phyloP scores from a whole-genome alignment of 2,888 invertebrate species.

The Emmelina monodactyla region DNA sequence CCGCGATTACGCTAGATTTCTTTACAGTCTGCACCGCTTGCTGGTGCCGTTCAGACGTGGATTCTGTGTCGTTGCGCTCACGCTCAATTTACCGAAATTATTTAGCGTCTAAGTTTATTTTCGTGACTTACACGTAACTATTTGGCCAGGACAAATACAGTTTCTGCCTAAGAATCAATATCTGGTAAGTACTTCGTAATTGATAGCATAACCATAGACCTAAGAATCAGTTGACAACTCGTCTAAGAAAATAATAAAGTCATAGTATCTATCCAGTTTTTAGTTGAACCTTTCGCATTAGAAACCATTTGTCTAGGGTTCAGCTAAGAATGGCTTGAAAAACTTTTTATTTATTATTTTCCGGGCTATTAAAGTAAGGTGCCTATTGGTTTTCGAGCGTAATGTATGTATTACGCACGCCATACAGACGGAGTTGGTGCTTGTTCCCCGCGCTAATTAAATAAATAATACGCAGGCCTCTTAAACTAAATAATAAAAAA shows the following conservation, averaged over 20 bases:
- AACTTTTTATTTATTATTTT: background rate
- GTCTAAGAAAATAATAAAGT: background rate
- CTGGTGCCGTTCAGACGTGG: background rate
- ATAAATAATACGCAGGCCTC: background rate
- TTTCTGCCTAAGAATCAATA: background rate
- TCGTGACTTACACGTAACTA: background rate
- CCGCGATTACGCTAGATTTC: background rate
- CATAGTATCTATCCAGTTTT: background rate
- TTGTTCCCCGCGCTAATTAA: background rate
- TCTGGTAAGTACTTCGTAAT: background rate
- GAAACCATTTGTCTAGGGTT: background rate
- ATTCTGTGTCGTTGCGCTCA: background rate
- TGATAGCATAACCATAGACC: background rate
- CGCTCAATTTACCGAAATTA: background rate
- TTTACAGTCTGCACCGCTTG: background rate
- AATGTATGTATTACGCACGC: background rate
- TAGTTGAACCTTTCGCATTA: background rate
- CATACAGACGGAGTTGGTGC: background rate
- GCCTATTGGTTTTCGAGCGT: background rate
- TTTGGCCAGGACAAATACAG: background rate
- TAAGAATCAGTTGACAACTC: background rate
- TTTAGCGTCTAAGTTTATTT: background rate
- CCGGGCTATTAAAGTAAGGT: background rate
- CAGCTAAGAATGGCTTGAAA: background rate
- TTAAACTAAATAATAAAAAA: background rate